A percentile compares a stretch with the other conserved stretches of the same genome.
Conservation (phyloP, 2,797 vertebrate genomes). For the Cercopithecus mitis region DNA sequence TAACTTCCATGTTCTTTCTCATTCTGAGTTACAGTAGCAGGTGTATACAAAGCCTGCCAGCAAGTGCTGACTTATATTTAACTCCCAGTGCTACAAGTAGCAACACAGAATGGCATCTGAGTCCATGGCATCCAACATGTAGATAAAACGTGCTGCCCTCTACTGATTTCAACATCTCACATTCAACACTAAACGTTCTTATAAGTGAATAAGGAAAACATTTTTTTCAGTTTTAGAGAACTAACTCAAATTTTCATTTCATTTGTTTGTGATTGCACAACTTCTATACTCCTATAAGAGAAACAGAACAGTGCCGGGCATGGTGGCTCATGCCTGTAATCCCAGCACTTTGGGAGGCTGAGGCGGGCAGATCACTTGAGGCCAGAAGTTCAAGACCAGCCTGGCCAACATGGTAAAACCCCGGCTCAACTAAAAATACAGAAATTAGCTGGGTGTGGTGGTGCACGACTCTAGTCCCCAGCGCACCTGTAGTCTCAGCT, state of each 20-base stretch:
- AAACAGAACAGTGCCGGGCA: too few species aligned
- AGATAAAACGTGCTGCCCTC: slow-evolving; percentile 81
- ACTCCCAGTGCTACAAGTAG: background rate
- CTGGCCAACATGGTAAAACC: background rate
- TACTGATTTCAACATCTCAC: slow-evolving; percentile 70
- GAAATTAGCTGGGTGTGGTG: background rate
- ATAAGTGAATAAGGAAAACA: background rate
- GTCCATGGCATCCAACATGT: background rate
- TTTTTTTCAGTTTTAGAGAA: background rate
- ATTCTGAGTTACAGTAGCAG: slow-evolving; percentile 73
- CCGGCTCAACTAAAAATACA: background rate
- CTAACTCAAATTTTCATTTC: background rate
- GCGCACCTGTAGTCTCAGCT: too few species aligned
- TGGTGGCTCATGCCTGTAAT: background rate
- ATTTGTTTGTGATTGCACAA: background rate
- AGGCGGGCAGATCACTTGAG: background rate
- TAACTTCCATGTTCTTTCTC: background rate
- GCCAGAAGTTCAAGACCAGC: background rate
- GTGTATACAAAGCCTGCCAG: slow-evolving; percentile 53
- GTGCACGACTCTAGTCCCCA: too few species aligned
- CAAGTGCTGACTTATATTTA: slow-evolving; percentile 68
- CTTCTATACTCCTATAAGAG: background rate
- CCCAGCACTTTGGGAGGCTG: background rate
- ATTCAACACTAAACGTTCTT: background rate
- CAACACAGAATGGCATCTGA: slow-evolving; percentile 1